Evolutionary conservation across 2,113 vertebrate species (phyloP).

Genomic region (Sturnira hondurensis): DNA sequence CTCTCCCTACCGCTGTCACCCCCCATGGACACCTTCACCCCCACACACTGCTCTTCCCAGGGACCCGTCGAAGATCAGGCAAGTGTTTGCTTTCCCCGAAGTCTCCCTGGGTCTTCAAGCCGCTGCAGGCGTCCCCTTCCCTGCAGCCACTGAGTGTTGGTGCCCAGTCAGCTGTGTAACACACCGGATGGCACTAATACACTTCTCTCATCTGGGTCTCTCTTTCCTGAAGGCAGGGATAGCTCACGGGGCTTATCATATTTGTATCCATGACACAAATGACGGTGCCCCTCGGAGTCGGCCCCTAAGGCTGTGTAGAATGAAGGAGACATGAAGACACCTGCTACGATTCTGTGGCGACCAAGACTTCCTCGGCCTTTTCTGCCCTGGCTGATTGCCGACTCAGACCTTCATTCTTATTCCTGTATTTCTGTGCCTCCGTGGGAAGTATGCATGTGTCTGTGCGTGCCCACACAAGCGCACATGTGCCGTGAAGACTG

Average conservation of each 20-base stretch:
- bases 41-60: too few species aligned
- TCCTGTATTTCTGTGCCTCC: background rate
- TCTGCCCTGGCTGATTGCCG: background rate
- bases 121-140: background rate
- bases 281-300: fast-evolving
- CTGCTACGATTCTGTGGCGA: background rate
- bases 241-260: fast-evolving
- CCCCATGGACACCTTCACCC: too few species aligned
- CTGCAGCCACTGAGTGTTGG: too few species aligned
- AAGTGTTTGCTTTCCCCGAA: background rate
- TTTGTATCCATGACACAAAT: background rate
- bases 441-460: too few species aligned
- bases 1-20: fast-evolving
- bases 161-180: too few species aligned
- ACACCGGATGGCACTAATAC: background rate
- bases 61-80: background rate
- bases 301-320: background rate
- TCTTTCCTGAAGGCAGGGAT: background rate
- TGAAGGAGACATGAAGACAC: too few species aligned
- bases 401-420: background rate
- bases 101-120: background rate
- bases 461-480: background rate
- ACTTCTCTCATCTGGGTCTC: background rate
- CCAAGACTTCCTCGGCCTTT: background rate
- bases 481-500: fast-evolving